A percentile compares a stretch with the other conserved stretches of the same genome.
phyloP scores from a whole-genome alignment of 1,140 invertebrate genomes.

The Bombus polaris region DNA sequence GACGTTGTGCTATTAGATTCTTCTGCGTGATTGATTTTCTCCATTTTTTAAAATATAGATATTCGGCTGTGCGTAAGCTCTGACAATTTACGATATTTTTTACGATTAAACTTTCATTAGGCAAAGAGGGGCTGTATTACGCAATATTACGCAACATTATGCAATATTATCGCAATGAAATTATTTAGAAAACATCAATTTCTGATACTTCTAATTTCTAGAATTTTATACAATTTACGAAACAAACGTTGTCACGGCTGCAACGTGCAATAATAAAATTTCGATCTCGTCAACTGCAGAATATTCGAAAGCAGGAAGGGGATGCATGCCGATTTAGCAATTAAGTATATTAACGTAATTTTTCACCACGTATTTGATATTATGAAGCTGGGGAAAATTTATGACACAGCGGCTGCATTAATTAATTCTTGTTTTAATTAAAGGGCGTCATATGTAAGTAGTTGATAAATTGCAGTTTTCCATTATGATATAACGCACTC shows the following conservation, averaged over 20 bases:
- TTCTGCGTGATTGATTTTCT: background rate
- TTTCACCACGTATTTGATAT: background rate
- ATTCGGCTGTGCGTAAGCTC: too few relatives aligned
- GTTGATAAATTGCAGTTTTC: constrained; percentile 35
- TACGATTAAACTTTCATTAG: too few relatives aligned
- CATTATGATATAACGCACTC: background rate
- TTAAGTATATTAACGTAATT: constrained; percentile 15
- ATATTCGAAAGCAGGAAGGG: background rate
- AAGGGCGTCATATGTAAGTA: constrained; percentile 2
- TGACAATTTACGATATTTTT: too few relatives aligned
- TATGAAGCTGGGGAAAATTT: background rate
- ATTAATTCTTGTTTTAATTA: constrained; percentile 41
- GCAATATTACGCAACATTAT: too few relatives aligned
- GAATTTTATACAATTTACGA: too few relatives aligned
- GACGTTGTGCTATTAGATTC: background rate
- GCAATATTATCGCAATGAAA: too few relatives aligned
- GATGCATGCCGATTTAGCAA: background rate
- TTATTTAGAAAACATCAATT: too few relatives aligned
- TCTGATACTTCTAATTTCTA: too few relatives aligned
- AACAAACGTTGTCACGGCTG: background rate
- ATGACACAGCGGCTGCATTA: background rate
- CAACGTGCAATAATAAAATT: background rate
- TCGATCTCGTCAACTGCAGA: background rate
- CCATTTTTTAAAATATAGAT: too few relatives aligned
- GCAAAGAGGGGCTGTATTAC: too few relatives aligned